Percentiles rank a stretch among this genome's conserved stretches.
Evolutionary conservation across 2,888 invertebrate species (phyloP).

Genomic region (Phaedon cochleariae): DNA sequence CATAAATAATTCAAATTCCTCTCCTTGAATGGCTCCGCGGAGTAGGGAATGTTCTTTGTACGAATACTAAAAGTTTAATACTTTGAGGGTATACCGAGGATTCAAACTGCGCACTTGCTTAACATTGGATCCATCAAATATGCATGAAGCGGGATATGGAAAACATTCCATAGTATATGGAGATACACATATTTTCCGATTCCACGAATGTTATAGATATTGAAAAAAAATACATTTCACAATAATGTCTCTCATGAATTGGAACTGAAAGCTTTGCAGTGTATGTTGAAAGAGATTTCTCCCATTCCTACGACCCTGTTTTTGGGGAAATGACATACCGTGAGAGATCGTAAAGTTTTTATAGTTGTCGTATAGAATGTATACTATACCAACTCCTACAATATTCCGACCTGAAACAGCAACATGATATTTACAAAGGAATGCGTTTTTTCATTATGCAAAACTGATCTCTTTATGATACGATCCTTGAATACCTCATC

Average conservation of each 20-base stretch:
- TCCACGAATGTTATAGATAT: conserved; percentile 3
- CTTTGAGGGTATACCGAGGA: conserved; percentile 32
- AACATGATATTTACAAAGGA: no score
- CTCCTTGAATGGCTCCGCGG: conserved; percentile 36
- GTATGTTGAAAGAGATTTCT: background rate
- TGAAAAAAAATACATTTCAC: background rate
- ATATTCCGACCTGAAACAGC: no score
- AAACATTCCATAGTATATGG: conserved; percentile 21
- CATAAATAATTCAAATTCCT: conserved; percentile 38
- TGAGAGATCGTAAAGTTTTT: background rate
- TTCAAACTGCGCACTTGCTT: conserved; percentile 38
- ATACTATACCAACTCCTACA: no score
- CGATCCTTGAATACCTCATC: no score
- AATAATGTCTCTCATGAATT: conserved; percentile 2
- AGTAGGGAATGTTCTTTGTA: conserved; percentile 39
- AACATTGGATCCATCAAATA: conserved; percentile 37
- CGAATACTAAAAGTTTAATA: conserved; percentile 40
- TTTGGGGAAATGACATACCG: background rate
- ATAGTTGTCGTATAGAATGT: background rate
- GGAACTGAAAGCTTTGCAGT: conserved; percentile 10
- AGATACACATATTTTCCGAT: background rate
- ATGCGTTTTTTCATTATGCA: no score
- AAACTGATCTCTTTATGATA: no score
- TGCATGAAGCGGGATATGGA: conserved; percentile 25
- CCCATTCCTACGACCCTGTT: background rate